Percentiles rank a stretch among this genome's conserved stretches.
These are phyloP conservation scores for Pelecanoides urinatrix DNA, from an alignment of 2,113 vertebrate species.

Conservation along the genomic window DNA sequence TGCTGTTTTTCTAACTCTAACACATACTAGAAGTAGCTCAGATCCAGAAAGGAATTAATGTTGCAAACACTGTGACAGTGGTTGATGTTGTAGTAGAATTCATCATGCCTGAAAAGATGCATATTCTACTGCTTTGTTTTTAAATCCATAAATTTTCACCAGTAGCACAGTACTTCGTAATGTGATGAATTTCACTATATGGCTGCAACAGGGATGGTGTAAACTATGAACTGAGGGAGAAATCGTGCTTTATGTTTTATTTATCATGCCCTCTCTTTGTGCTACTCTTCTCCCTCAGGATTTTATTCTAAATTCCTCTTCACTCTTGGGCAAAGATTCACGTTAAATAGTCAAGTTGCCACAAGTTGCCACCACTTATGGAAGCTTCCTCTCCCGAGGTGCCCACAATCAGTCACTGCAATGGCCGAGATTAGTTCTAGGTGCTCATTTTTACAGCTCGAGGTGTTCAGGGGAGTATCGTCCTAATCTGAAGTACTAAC, in stretches of 20 bases:
- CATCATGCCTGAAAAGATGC: slow-evolving; percentile 16
- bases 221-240: not conserved
- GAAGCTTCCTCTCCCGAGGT: not conserved
- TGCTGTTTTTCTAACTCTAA: not conserved
- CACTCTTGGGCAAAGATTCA: not conserved
- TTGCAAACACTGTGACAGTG: not conserved
- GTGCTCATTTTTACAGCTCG: not conserved
- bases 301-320: not conserved
- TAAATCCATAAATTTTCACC: slow-evolving; percentile 2
- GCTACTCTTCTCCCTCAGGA: not conserved
- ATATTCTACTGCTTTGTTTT: not conserved
- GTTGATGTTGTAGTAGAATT: not conserved
- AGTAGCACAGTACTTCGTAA: not conserved
- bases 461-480: not conserved
- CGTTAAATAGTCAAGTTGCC: not conserved
- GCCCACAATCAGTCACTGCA: not conserved
- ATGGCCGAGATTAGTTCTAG: not conserved
- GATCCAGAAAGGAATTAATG: not conserved
- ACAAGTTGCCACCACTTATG: not conserved
- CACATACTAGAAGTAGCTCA: not conserved
- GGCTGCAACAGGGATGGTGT: not conserved
- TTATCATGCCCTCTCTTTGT: not conserved
- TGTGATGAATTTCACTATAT: not conserved
- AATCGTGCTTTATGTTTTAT: not conserved
- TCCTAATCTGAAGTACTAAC: not conserved